Conservation (phyloP, 1,140 invertebrate genomes). For the Dreissena rostriformis region DNA sequence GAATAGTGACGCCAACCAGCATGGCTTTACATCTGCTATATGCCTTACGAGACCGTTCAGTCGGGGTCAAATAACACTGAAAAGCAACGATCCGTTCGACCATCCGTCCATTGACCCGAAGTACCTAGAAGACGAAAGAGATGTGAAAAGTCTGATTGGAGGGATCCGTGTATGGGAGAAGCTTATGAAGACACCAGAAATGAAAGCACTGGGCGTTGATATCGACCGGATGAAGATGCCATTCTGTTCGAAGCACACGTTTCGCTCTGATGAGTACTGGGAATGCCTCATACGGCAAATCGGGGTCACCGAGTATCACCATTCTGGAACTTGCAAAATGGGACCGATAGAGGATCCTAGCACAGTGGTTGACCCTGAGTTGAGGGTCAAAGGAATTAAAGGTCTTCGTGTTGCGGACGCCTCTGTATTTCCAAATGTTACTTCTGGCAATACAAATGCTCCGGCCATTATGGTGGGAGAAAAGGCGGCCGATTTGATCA, state of each 20-base stretch:
- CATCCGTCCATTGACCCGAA: conserved; percentile 92
- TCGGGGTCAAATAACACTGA: conserved; percentile 69
- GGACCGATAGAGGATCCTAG: neutral
- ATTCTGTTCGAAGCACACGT: conserved; percentile 48
- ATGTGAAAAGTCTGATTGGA: conserved; percentile 61
- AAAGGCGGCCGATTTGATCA: too few species aligned
- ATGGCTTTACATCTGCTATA: conserved; percentile 1
- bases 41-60: conserved; percentile 62
- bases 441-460: conserved; percentile 6
- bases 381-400: conserved; percentile 3
- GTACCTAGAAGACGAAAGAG: conserved; percentile 64
- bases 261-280: conserved; percentile 62
- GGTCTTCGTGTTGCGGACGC: conserved; percentile 1
- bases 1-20: neutral
- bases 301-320: neutral
- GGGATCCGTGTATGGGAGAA: conserved; percentile 57
- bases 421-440: neutral
- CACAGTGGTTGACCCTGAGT: conserved; percentile 10
- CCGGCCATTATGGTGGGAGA: neutral
- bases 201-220: conserved; percentile 53
- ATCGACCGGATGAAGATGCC: conserved; percentile 34
- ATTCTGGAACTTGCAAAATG: conserved; percentile 4
- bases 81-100: conserved; percentile 87
- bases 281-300: neutral
- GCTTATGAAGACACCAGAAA: conserved; percentile 45